Base-by-base conservation (phyloP, 2,113 vertebrate species). In the Tragelaphus scriptus region DNA sequence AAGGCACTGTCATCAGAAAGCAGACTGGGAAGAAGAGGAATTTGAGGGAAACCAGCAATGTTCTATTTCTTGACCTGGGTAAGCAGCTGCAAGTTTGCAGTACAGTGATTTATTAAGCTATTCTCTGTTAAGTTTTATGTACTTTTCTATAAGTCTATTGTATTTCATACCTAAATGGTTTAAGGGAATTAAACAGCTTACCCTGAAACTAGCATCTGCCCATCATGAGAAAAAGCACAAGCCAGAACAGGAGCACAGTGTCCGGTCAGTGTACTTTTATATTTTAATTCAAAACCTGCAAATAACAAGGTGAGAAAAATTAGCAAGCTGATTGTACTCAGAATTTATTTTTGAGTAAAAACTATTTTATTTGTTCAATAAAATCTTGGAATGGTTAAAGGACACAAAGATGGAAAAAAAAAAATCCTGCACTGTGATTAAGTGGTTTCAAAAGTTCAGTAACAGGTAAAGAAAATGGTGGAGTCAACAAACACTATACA, bases 231-330 rank as follows among this genome's bases (percentile, higher is more conserved):
- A 98, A 99, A 99, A 6, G 99, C 99, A 98, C 99, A 99, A 55
- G 99, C 98, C 97, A 99, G 98, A 94, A 99, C 99, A 5, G 99
- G 99, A 92, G 99, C 99, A 36, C 98, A 98, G 96, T 99, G 99
- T 71, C 98, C 99, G 77, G 87, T 98, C 94, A 99, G 95, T 0
- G 98, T 98, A 95, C 98, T 98, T 86, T 99, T 99, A 86, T 98
- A 98, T 98, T 98, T 99, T 98, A 99, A 97, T 95, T 96, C 95
- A 97, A 98, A 98, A 95, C 97, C 99, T 99, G 98, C n/a, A 97
- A 97, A 98, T 89, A 97, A 79, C 30, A 98, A 96, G 47, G 40
- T 59, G 53, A 95, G 68, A 97, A 93, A 94, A 59, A 89, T 91
- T 68, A 89, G 53, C 28, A 93, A 97, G 79, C 6, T 85, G 10